Base-by-base conservation (phyloP, 2,113 vertebrate genomes). In the Gila orcuttii region DNA sequence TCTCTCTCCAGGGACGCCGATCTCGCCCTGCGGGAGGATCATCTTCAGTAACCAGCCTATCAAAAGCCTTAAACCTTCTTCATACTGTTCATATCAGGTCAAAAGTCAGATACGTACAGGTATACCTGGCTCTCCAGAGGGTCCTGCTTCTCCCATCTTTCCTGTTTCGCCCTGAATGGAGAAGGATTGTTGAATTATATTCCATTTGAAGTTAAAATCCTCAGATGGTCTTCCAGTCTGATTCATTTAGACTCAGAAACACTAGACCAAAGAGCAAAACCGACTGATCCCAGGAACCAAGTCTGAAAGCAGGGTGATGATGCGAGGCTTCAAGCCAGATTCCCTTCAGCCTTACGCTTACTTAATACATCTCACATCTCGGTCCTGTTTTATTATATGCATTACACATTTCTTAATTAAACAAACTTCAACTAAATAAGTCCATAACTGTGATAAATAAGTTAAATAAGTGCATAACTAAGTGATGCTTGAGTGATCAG, bases 111-210 rank as follows among this genome's bases (percentile, higher is more conserved):
- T 95, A 98, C 97, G 93, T 95, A 99, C 98, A 87, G 98, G 98
- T 93, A 99, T 94, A 91, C 98, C 98, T 84, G 98, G 98, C 93
- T 99, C 97, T 96, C 98, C 98, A 23, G 97, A 96, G 59, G 97
- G 97, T 79, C 98, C 97, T 0, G 95, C 93, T 87, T 97, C 96
- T 28, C 98, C 98, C 89, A 91, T 66, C 89, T 97, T 94, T 77
- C 98, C 98, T 39, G 91, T 66, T 85, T 92, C 93, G 86, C 98
- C 98, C 98, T 99, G 90, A 6, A 69, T 1, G 7, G 31, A 50
- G 28, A 59, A 76, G 64, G 77, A 45, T 13, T 7, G 4, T 42
- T 45, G 3, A 17, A 39, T 39, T 57, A 79, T 28, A 17, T 7
- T 62, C 36, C 78, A 62, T 8, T 13, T 17, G 4, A n/a, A 21